These are phyloP conservation scores for Lycopodina hypogea DNA, from an alignment of 37 sponge, comb jelly and placozoan genomes.

Conservation along the genomic window DNA sequence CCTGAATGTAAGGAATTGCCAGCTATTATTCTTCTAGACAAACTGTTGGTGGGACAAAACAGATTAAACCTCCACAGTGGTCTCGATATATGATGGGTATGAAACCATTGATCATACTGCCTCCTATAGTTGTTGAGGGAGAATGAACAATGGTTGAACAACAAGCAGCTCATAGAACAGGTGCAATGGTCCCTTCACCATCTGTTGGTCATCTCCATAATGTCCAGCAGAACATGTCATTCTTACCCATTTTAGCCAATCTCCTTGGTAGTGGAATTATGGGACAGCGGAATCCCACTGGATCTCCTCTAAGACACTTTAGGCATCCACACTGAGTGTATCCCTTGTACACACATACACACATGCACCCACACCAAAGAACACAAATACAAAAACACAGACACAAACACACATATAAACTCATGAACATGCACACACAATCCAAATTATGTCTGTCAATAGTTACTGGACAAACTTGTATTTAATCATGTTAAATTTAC, in stretches of 20 bases:
- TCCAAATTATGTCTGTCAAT: too few relatives aligned
- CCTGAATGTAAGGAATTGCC: too few relatives aligned
- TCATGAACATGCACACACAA: too few relatives aligned
- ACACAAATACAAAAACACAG: too few relatives aligned
- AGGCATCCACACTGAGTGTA: neutral
- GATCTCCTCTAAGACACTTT: conserved; percentile 32
- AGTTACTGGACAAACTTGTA: too few relatives aligned
- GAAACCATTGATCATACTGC: neutral
- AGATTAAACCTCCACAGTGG: neutral
- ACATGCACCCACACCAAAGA: too few relatives aligned
- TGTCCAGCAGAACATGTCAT: neutral
- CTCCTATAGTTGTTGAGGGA: too few relatives aligned
- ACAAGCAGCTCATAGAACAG: neutral
- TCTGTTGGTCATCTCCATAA: neutral
- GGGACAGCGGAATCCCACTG: conserved; percentile 1
- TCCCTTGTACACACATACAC: too few relatives aligned
- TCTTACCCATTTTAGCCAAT: conserved; percentile 15
- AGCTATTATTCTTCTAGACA: neutral
- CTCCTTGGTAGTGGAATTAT: neutral
- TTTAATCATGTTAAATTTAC: too few relatives aligned
- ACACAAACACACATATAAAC: too few relatives aligned
- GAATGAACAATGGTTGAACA: too few relatives aligned
- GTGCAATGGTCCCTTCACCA: neutral
- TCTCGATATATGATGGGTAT: neutral
- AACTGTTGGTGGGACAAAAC: neutral